phyloP scores from a whole-genome alignment of 2,113 vertebrate species.

The Mesembrinibis cayennensis region DNA sequence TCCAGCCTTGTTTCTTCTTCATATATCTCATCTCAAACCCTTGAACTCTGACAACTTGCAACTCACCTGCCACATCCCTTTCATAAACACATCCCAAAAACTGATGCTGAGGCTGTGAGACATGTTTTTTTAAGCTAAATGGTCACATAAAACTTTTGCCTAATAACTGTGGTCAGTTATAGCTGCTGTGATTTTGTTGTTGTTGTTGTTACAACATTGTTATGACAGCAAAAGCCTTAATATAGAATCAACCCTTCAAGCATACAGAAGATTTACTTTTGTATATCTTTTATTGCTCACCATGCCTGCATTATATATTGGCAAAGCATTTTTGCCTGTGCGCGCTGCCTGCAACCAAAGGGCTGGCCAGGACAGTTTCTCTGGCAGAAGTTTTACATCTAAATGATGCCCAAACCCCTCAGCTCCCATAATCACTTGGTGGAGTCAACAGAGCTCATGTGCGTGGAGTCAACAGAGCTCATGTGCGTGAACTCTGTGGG shows the following conservation, averaged over 20 bases:
- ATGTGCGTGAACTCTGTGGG: fast-evolving
- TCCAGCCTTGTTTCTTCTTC: not conserved
- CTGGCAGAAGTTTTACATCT: not conserved
- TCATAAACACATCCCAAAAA: not conserved
- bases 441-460: not conserved
- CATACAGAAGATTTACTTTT: not conserved
- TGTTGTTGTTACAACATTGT: not conserved
- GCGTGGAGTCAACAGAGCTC: not conserved
- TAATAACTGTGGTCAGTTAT: not conserved
- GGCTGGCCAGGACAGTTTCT: not conserved
- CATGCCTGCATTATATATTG: not conserved
- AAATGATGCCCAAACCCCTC: not conserved
- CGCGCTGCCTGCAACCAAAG: not conserved
- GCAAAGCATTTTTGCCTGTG: not conserved
- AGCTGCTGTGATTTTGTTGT: not conserved
- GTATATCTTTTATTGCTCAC: not conserved
- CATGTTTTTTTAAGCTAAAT: not conserved
- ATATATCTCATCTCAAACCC: not conserved
- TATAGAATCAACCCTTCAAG: not conserved
- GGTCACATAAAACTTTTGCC: not conserved
- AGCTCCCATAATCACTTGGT: not conserved
- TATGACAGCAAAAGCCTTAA: not conserved
- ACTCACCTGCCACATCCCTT: not conserved
- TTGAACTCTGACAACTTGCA: not conserved
- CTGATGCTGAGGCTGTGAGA: not conserved